A percentile compares a stretch with the other conserved stretches of the same genome.
Conservation (phyloP, 2,888 invertebrate species). For the Idaea aversata region DNA sequence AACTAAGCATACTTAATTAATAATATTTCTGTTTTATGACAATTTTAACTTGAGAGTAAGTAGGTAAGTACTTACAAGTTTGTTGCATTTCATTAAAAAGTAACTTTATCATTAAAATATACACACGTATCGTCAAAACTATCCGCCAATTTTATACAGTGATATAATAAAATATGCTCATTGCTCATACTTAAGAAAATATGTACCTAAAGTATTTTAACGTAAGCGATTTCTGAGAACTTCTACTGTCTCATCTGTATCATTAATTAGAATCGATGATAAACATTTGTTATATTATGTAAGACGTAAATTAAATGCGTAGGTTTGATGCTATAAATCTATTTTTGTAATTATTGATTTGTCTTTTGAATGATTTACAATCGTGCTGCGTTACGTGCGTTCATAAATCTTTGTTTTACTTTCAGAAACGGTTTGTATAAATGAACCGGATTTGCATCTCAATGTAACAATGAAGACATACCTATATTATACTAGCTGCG, state of each 20-base stretch:
- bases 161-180: too few species aligned
- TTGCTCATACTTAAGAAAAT: neutral
- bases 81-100: too few species aligned
- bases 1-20: too few species aligned
- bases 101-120: too few species aligned
- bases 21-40: too few species aligned
- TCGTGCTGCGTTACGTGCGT: neutral
- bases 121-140: too few species aligned
- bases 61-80: too few species aligned
- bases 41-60: too few species aligned
- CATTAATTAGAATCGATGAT: conserved; percentile 41
- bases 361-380: conserved; percentile 28
- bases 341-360: conserved; percentile 27
- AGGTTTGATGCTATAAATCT: conserved; percentile 30
- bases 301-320: conserved; percentile 22
- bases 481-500: too few species aligned
- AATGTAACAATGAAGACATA: neutral
- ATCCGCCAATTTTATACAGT: too few species aligned
- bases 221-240: conserved; percentile 37
- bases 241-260: conserved; percentile 38
- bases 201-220: neutral
- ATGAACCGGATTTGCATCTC: neutral
- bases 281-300: conserved; percentile 32
- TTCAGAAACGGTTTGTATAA: neutral
- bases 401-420: conserved; percentile 5